Conservation (phyloP, 2,797 vertebrate genomes). For the Clarias pachynema region DNA sequence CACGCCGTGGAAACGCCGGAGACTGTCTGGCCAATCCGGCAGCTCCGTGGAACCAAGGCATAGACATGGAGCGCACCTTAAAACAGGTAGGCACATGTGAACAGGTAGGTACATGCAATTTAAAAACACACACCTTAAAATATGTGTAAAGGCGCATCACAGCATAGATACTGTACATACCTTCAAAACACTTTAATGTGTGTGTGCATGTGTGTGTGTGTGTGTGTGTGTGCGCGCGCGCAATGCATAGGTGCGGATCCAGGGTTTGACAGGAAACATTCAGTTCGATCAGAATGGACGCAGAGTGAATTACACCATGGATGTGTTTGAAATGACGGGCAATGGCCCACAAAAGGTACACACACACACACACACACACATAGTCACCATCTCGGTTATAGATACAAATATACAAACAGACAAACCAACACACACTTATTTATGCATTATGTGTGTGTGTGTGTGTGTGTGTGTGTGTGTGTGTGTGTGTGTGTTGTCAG, state of each 20-base stretch:
- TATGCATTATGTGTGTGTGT: conserved; percentile 6
- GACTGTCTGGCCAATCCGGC: conserved; percentile 98
- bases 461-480: conserved; percentile 24
- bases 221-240: not conserved
- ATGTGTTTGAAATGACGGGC: conserved; percentile 94
- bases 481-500: conserved; percentile 65
- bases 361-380: not conserved
- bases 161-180: not conserved
- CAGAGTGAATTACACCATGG: conserved; percentile 96
- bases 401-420: not conserved
- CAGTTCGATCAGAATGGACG: conserved; percentile 98
- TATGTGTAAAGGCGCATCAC: not conserved
- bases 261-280: conserved; percentile 95
- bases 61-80: conserved; percentile 96
- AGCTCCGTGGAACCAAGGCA: conserved; percentile 97
- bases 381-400: not conserved
- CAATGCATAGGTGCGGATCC: conserved; percentile 87
- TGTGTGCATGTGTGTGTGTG: conserved; percentile 28
- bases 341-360: conserved; percentile 91
- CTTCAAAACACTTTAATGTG: no score
- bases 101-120: no score
- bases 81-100: conserved; percentile 84
- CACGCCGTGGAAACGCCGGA: conserved; percentile 93
- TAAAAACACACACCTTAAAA: not conserved
- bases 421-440: not conserved